phyloP scores from a whole-genome alignment of 2,113 vertebrate genomes.

The Melanerpes aurifrons region DNA sequence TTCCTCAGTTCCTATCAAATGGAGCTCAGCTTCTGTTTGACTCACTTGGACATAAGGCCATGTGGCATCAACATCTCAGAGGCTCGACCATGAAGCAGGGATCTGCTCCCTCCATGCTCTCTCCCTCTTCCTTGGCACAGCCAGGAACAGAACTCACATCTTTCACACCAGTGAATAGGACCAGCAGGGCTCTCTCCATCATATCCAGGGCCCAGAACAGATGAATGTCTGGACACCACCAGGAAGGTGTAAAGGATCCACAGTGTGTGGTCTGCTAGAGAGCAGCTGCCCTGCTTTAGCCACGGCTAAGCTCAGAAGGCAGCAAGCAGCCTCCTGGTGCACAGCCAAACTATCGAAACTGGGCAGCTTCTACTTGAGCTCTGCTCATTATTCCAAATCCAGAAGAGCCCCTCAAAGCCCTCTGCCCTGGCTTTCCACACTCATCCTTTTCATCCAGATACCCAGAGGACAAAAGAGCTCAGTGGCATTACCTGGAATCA shows the following conservation, averaged over 20 bases:
- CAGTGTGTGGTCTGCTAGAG: neutral
- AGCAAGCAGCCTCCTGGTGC: neutral
- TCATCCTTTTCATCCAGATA: neutral
- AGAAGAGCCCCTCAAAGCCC: neutral
- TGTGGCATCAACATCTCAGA: neutral
- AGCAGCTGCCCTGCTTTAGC: neutral
- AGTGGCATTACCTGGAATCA: neutral
- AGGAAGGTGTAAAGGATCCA: neutral
- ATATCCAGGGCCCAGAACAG: neutral
- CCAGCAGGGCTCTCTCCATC: neutral
- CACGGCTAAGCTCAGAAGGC: neutral
- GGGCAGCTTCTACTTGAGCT: neutral
- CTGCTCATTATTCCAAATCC: neutral
- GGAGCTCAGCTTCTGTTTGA: neutral
- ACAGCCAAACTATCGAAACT: neutral
- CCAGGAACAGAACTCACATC: neutral
- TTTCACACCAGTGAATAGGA: neutral
- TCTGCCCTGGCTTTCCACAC: neutral
- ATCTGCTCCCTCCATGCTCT: neutral
- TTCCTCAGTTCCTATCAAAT: neutral
- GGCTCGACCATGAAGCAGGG: neutral
- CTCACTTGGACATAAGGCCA: neutral
- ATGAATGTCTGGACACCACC: neutral
- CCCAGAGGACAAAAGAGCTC: neutral
- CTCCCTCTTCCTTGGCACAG: neutral